Conservation (phyloP, 2,888 invertebrate species). For the Chrysolina oricalcia region DNA sequence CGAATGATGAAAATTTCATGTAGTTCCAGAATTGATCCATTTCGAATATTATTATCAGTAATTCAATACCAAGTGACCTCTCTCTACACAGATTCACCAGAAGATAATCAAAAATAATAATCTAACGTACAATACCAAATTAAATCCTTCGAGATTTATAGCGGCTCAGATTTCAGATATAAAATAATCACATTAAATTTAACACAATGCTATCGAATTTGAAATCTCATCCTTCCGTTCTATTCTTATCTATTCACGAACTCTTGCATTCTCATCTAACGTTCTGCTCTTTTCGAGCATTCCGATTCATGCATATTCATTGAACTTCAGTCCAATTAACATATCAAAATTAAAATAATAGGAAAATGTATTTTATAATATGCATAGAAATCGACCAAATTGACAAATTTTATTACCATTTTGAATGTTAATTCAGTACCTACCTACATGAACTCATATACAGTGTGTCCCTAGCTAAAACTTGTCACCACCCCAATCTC, state of each 20-base stretch:
- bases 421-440: too few species aligned
- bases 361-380: neutral
- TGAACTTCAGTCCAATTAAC: constrained; percentile 28
- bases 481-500: too few species aligned
- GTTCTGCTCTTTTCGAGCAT: constrained; percentile 25
- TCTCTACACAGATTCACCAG: too few species aligned
- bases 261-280: constrained; percentile 23
- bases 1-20: too few species aligned
- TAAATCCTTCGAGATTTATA: constrained; percentile 46
- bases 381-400: neutral
- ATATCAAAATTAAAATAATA: constrained; percentile 21
- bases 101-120: neutral
- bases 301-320: constrained; percentile 27
- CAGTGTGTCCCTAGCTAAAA: too few species aligned
- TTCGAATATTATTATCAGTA: too few species aligned
- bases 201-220: constrained; percentile 54
- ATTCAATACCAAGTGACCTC: neutral
- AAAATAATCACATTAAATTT: constrained; percentile 52
- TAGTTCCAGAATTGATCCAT: neutral
- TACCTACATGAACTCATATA: too few species aligned
- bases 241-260: constrained; percentile 43
- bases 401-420: neutral
- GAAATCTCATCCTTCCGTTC: constrained; percentile 55
- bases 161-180: constrained; percentile 51
- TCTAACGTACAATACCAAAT: constrained; percentile 1